Evolutionary conservation across 2,113 vertebrate species (phyloP).

Genomic region (Salvelinus sp.): DNA sequence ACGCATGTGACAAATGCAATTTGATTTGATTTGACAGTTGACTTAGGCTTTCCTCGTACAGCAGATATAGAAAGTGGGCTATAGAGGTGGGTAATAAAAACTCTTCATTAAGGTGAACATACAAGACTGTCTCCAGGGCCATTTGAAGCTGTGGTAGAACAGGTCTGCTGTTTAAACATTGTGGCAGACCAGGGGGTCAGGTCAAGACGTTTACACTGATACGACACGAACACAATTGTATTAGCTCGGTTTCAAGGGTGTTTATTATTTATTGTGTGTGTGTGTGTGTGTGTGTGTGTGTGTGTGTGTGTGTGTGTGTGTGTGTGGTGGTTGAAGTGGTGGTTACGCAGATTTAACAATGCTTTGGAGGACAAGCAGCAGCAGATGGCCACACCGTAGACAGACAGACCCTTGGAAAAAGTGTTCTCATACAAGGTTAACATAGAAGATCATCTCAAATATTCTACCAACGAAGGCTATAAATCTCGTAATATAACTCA

Average conservation of each 20-base stretch:
- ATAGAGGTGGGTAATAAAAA: no score
- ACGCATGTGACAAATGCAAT: no score
- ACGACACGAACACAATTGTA: no score
- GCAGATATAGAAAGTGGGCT: no score
- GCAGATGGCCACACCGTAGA: neutral
- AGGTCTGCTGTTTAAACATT: constrained; percentile 17
- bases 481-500: neutral
- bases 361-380: neutral
- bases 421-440: neutral
- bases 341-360: neutral
- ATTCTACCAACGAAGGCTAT: neutral
- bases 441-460: neutral
- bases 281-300: neutral
- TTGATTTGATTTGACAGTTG: no score
- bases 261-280: neutral
- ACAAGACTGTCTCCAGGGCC: neutral
- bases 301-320: neutral
- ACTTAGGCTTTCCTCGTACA: no score
- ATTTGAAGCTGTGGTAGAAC: neutral
- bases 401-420: neutral
- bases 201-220: no score
- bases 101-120: neutral
- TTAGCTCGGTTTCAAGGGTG: no score
- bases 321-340: neutral
- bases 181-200: neutral